These are phyloP conservation scores for Acleris laterana DNA, from an alignment of 2,888 invertebrate genomes.

Conservation along the genomic window DNA sequence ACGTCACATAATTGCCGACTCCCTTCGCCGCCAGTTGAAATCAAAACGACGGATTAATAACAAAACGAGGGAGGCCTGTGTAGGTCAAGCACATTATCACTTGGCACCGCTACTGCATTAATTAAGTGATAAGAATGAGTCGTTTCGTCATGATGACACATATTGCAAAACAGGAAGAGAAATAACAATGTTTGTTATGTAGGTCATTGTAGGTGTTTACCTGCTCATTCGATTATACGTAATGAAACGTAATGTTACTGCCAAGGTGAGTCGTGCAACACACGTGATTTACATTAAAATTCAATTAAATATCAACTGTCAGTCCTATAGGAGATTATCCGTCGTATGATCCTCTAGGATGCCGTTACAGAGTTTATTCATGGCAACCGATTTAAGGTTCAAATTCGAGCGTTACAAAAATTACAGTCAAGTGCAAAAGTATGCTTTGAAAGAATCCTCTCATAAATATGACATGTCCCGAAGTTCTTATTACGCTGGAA, in stretches of 20 bases:
- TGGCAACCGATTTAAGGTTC: no score
- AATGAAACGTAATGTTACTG: conserved; percentile 8
- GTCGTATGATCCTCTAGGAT: no score
- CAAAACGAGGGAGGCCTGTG: conserved; percentile 72
- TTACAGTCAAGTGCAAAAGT: no score
- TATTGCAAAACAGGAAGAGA: conserved; percentile 24
- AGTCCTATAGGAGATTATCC: background rate
- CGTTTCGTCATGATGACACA: conserved; percentile 22
- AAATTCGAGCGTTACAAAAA: no score
- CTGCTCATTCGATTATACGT: conserved; percentile 4
- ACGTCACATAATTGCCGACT: conserved; percentile 83
- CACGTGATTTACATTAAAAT: background rate
- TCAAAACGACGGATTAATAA: conserved; percentile 82
- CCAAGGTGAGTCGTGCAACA: conserved; percentile 5
- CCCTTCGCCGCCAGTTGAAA: conserved; percentile 78
- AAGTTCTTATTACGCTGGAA: no score
- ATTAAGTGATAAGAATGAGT: conserved; percentile 34
- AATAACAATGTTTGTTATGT: conserved; percentile 13
- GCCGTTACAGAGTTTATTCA: no score
- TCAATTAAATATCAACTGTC: background rate
- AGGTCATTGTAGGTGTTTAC: conserved; percentile 18
- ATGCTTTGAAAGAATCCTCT: no score
- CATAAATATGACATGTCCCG: no score
- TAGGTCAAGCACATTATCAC: conserved; percentile 81
- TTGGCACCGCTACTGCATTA: conserved; percentile 35